phyloP scores from a whole-genome alignment of 1,140 invertebrate genomes.

The Scaptodrosophila lebanonensis region DNA sequence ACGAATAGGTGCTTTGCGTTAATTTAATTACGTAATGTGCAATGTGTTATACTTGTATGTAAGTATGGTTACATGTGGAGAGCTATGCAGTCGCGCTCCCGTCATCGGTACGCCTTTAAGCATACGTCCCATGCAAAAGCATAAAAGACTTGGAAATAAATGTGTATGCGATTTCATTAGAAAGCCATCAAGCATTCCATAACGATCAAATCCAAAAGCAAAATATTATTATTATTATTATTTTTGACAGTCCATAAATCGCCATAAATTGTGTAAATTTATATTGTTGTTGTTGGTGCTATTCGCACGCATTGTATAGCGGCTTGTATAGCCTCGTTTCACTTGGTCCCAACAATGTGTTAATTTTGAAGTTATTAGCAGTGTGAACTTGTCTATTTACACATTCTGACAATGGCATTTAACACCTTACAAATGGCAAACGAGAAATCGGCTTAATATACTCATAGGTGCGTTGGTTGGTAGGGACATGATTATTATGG shows the following conservation, averaged over 20 bases:
- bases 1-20: slow-evolving; percentile 55
- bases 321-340: slow-evolving; percentile 29
- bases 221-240: slow-evolving; percentile 32
- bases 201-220: slow-evolving; percentile 33
- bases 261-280: slow-evolving; percentile 25
- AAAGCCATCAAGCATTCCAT: slow-evolving; percentile 49
- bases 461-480: slow-evolving; percentile 22
- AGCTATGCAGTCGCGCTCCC: no score
- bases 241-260: slow-evolving; percentile 32
- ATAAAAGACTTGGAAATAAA: slow-evolving; percentile 16
- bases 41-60: slow-evolving; percentile 40
- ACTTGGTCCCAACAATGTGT: slow-evolving; percentile 38
- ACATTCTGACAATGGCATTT: slow-evolving; percentile 55
- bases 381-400: slow-evolving; percentile 27
- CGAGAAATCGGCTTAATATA: slow-evolving; percentile 55
- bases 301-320: slow-evolving; percentile 12
- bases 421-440: slow-evolving; percentile 49
- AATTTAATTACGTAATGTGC: slow-evolving; percentile 71
- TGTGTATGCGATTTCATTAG: slow-evolving; percentile 63
- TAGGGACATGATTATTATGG: slow-evolving; percentile 56
- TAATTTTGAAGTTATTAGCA: slow-evolving; percentile 7
- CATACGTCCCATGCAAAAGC: no score
- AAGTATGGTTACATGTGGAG: no score
- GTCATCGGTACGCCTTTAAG: no score
- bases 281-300: slow-evolving; percentile 12